A percentile compares a stretch with the other conserved stretches of the same genome.
phyloP scores from a whole-genome alignment of 2,888 invertebrate species.

The Ferdinandea cuprea region DNA sequence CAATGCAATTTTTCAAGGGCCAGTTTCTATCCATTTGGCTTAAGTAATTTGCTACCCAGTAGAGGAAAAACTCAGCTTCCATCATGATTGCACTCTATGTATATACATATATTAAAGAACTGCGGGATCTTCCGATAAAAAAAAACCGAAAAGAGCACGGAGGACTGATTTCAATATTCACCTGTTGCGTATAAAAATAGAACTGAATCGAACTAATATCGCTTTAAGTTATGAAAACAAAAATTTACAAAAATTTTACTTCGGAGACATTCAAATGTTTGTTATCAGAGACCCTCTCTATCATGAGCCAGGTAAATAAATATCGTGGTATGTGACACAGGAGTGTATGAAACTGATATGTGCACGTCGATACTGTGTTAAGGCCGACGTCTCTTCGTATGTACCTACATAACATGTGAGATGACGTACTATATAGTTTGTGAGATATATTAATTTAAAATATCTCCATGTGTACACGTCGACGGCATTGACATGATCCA shows the following conservation, averaged over 20 bases:
- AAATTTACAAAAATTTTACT: slow-evolving; percentile 20
- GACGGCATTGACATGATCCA: slow-evolving; percentile 58
- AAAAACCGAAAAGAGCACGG: slow-evolving; percentile 18
- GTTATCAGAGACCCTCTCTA: slow-evolving; percentile 66
- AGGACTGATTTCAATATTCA: slow-evolving; percentile 77
- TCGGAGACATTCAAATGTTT: slow-evolving; percentile 56
- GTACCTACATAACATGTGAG: slow-evolving; percentile 10
- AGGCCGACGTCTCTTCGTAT: slow-evolving; percentile 5
- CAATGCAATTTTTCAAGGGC: slow-evolving; percentile 75
- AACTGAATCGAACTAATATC: slow-evolving; percentile 81
- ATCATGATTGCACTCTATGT: background rate
- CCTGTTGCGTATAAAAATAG: slow-evolving; percentile 82
- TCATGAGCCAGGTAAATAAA: slow-evolving; percentile 43
- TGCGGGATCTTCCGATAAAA: background rate
- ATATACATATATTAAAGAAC: background rate
- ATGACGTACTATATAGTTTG: slow-evolving; percentile 41
- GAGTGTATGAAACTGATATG: slow-evolving; percentile 20
- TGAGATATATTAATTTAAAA: background rate
- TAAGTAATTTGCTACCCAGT: slow-evolving; percentile 82
- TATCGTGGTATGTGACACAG: slow-evolving; percentile 22
- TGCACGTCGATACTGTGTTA: background rate
- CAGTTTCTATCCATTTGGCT: slow-evolving; percentile 83
- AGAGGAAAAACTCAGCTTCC: background rate
- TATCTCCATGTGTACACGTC: slow-evolving; percentile 62
- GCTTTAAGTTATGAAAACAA: slow-evolving; percentile 77